phyloP scores from a whole-genome alignment of 2,797 vertebrate genomes.

The Acomys russatus region DNA sequence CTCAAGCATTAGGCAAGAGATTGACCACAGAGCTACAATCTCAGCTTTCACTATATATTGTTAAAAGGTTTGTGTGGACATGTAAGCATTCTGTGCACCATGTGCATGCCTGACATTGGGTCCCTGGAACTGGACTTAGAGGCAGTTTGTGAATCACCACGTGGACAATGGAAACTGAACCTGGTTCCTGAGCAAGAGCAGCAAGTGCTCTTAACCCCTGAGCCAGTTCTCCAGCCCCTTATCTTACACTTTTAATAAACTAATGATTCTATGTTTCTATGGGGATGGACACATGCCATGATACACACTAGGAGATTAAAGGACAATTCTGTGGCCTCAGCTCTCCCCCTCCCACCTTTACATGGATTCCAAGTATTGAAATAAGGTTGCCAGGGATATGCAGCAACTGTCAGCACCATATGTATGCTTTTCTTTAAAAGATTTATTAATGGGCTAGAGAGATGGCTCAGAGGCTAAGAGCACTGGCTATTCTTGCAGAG shows the following conservation, averaged over 20 bases:
- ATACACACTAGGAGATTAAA: too few relatives aligned
- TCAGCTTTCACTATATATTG: too few relatives aligned
- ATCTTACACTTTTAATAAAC: not conserved
- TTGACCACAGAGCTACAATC: not conserved
- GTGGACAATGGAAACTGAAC: not conserved
- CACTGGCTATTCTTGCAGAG: too few relatives aligned
- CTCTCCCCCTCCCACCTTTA: not conserved
- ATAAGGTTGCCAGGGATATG: not conserved
- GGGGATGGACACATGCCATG: not conserved
- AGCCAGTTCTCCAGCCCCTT: not conserved
- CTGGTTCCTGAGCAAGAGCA: not conserved
- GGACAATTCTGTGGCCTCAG: not conserved
- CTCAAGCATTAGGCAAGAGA: not conserved
- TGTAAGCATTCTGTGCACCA: not conserved
- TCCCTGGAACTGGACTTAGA: not conserved
- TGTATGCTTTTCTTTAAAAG: not conserved
- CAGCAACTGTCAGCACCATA: not conserved
- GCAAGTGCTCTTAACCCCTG: not conserved
- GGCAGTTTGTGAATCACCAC: not conserved
- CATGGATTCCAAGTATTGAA: not conserved
- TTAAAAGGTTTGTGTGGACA: not conserved
- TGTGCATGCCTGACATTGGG: not conserved
- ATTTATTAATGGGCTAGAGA: not conserved
- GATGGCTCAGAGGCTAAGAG: too few relatives aligned
- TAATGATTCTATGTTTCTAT: not conserved